Percentiles rank a stretch among this genome's conserved stretches.
These are phyloP conservation scores for Albula glossodonta DNA, from an alignment of 2,113 vertebrate genomes.

Conservation along the genomic window DNA sequence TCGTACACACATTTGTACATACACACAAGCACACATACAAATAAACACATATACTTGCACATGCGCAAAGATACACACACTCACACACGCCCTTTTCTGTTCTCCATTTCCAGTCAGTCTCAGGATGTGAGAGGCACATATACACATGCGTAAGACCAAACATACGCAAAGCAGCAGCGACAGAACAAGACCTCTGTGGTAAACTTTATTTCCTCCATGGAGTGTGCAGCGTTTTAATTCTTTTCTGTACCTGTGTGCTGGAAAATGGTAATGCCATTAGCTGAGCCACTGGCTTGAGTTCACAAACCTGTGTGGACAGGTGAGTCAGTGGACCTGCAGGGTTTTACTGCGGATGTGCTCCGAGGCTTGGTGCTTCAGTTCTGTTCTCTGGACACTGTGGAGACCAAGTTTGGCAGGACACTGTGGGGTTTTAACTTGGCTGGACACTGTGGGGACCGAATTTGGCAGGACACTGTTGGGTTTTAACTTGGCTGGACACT, in stretches of 20 bases:
- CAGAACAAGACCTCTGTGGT: background rate
- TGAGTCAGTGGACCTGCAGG: too few species aligned
- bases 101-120: background rate
- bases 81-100: background rate
- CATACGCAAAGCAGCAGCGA: too few species aligned
- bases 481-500: too few species aligned
- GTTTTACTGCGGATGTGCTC: too few species aligned
- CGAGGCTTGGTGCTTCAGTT: too few species aligned
- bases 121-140: background rate
- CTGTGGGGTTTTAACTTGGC: too few species aligned
- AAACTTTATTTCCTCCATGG: background rate
- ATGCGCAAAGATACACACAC: background rate
- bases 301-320: too few species aligned
- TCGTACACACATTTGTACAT: background rate
- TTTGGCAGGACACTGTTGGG: too few species aligned
- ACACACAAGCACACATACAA: background rate
- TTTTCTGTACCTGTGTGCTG: background rate
- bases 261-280: background rate
- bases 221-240: background rate
- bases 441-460: too few species aligned
- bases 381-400: too few species aligned
- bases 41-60: background rate
- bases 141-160: background rate
- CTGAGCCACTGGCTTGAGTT: background rate
- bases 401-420: too few species aligned